Conservation (phyloP, 1,140 invertebrate species). For the Drosophila nigromelanica region DNA sequence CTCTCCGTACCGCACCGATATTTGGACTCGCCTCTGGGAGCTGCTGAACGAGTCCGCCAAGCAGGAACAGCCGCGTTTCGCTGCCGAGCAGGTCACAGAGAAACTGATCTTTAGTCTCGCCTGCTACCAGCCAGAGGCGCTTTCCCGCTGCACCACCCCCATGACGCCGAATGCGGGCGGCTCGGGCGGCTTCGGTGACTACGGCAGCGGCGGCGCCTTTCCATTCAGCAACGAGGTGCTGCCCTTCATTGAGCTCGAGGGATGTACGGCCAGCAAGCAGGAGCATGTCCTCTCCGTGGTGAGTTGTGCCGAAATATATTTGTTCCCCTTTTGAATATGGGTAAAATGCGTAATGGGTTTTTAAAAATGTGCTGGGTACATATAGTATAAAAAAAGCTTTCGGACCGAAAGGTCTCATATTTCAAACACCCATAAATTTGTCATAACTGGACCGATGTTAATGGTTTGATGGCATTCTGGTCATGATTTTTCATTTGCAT, state of each 20-base stretch:
- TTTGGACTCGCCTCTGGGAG: conserved; percentile 93
- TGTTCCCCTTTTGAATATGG: too few species aligned
- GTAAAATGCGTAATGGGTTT: too few species aligned
- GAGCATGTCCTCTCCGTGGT: conserved; percentile 94
- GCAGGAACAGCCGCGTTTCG: conserved; percentile 87
- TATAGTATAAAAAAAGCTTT: too few species aligned
- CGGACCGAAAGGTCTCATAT: too few species aligned
- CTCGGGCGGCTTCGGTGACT: conserved; percentile 84
- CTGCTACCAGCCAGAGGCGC: conserved; percentile 93
- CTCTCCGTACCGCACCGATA: conserved; percentile 90
- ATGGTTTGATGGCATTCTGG: too few species aligned
- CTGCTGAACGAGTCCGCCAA: conserved; percentile 85
- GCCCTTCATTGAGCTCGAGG: conserved; percentile 93
- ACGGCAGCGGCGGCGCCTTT: conserved; percentile 74
- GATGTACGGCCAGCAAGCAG: conserved; percentile 93
- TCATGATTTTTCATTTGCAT: too few species aligned
- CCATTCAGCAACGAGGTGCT: conserved; percentile 85
- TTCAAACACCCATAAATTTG: too few species aligned
- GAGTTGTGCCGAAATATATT: conserved; percentile 41
- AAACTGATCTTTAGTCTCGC: conserved; percentile 90
- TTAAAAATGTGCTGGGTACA: too few species aligned
- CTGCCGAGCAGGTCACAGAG: conserved; percentile 88
- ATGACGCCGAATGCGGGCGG: conserved; percentile 88
- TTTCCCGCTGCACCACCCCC: conserved; percentile 92
- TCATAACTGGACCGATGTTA: too few species aligned